Conservation (phyloP, 2,113 vertebrate genomes). For the Aegotheles bennettii region DNA sequence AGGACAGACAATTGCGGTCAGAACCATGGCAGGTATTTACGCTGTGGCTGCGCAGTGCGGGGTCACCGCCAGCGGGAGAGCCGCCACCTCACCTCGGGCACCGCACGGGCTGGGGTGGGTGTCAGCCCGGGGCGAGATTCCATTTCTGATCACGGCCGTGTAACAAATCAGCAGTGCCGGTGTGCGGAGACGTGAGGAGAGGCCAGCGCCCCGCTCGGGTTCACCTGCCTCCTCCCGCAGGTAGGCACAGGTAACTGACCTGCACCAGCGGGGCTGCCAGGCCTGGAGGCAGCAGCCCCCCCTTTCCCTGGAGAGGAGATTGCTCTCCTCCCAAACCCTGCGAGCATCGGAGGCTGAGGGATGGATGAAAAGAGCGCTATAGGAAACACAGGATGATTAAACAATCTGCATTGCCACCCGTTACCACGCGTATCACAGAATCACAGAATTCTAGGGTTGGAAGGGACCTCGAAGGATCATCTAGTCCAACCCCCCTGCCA, state of each 20-base stretch:
- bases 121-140: too few species aligned
- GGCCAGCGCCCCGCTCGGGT: rapidly evolving
- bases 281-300: background rate
- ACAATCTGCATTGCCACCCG: background rate
- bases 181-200: rapidly evolving
- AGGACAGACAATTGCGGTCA: background rate
- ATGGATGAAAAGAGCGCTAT: background rate
- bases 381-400: background rate
- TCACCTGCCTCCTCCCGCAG: background rate
- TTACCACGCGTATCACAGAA: too few species aligned
- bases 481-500: too few species aligned
- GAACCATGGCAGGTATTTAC: background rate
- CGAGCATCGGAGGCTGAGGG: background rate
- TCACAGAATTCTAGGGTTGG: too few species aligned
- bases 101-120: rapidly evolving
- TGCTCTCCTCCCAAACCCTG: rapidly evolving
- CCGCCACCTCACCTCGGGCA: rapidly evolving
- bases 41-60: rapidly evolving
- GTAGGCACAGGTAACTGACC: background rate
- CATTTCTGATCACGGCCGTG: background rate
- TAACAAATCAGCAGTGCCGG: too few species aligned
- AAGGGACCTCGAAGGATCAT: too few species aligned
- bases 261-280: background rate
- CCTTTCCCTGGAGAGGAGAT: background rate
- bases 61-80: background rate